phyloP scores from a whole-genome alignment of 1,140 invertebrate species.

The Papilio aristodemus region DNA sequence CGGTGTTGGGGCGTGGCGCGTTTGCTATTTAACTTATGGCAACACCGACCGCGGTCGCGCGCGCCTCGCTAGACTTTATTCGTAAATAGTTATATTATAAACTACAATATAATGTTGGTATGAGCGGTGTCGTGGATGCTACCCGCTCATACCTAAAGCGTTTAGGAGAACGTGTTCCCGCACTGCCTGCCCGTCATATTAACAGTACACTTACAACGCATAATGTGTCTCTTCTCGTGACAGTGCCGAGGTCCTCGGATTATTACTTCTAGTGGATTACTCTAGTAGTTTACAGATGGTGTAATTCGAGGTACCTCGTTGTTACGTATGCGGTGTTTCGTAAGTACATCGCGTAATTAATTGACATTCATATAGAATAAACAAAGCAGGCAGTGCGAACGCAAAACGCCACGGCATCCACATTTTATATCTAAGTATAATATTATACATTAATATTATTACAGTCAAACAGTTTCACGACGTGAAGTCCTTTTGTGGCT shows the following conservation, averaged over 20 bases:
- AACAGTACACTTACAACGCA: slow-evolving; percentile 14
- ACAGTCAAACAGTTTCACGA: slow-evolving; percentile 58
- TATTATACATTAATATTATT: slow-evolving; percentile 52
- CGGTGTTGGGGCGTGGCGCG: neutral
- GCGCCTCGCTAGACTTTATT: slow-evolving; percentile 58
- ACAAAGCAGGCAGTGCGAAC: slow-evolving; percentile 64
- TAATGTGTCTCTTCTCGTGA: neutral
- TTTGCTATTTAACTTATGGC: neutral
- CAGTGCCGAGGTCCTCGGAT: neutral
- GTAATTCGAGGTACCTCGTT: slow-evolving; percentile 4
- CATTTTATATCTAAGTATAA: slow-evolving; percentile 70
- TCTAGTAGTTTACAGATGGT: neutral
- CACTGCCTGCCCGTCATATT: slow-evolving; percentile 58
- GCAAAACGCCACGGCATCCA: slow-evolving; percentile 73
- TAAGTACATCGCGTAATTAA: slow-evolving; percentile 60
- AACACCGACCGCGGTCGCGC: slow-evolving; percentile 1
- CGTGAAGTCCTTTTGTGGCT: slow-evolving; percentile 54
- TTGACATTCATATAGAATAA: slow-evolving; percentile 66
- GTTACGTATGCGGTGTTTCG: slow-evolving; percentile 6
- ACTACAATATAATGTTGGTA: slow-evolving; percentile 80
- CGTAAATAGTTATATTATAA: slow-evolving; percentile 73
- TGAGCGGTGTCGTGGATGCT: slow-evolving; percentile 79
- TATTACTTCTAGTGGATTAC: neutral
- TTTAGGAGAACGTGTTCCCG: slow-evolving; percentile 71
- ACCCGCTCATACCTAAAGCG: slow-evolving; percentile 80